Evolutionary conservation across 2,113 vertebrate species (phyloP).

Genomic region (Pedionomus torquatus): DNA sequence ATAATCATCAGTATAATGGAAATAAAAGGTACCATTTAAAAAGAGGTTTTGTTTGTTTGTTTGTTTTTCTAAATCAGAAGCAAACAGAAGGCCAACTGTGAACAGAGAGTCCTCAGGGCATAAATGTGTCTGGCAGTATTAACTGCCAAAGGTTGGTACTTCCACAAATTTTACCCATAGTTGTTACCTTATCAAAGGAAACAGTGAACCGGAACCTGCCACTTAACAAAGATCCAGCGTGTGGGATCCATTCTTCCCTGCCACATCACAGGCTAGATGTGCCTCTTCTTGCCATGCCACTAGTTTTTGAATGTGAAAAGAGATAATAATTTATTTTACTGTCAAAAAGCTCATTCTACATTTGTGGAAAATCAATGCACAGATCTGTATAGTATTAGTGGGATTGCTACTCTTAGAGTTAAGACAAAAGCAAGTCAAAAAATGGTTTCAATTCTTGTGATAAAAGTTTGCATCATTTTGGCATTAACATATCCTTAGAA

Average conservation of each 20-base stretch:
- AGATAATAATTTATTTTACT: not conserved
- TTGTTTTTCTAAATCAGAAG: constrained; percentile 46
- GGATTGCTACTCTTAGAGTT: not conserved
- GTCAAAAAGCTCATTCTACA: not conserved
- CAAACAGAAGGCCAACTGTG: not conserved
- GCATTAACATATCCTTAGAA: not conserved
- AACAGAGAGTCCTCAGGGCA: not conserved
- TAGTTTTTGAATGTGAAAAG: not conserved
- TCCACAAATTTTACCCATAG: not conserved
- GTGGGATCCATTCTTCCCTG: not conserved
- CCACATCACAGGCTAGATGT: not conserved
- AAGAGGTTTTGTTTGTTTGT: not conserved
- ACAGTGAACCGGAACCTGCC: not conserved
- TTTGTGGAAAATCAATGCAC: not conserved
- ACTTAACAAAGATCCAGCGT: not conserved
- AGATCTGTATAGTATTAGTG: not conserved
- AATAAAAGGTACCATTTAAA: constrained; percentile 14
- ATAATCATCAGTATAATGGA: constrained; percentile 30
- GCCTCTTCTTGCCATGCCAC: not conserved
- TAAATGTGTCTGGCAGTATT: not conserved
- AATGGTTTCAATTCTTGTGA: not conserved
- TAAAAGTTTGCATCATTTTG: not conserved
- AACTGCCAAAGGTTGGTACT: not conserved
- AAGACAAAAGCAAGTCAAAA: not conserved
- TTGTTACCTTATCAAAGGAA: not conserved